Evolutionary conservation across 2,797 vertebrate genomes (phyloP).

Genomic region (Enteromius afrohamiltoni): DNA sequence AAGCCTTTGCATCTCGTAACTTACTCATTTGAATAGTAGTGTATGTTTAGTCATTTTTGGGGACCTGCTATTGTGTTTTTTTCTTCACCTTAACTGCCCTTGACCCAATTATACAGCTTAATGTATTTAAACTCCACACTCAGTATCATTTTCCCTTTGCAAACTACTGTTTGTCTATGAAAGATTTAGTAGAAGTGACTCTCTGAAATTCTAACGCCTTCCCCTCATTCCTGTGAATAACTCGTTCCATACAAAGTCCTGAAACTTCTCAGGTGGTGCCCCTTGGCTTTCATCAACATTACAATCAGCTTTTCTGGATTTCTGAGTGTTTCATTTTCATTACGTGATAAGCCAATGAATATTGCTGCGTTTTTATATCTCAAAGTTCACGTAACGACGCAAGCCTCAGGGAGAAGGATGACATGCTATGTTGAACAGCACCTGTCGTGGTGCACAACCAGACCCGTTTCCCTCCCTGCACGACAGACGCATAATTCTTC

Average conservation of each 20-base stretch:
- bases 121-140: constrained; percentile 31
- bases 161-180: constrained; percentile 30
- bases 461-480: constrained; percentile 54
- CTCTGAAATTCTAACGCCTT: constrained; percentile 35
- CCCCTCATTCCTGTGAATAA: constrained; percentile 47
- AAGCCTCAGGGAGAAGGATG: constrained; percentile 60
- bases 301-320: constrained; percentile 41
- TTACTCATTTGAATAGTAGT: background rate
- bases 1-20: background rate
- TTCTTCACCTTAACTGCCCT: constrained; percentile 61
- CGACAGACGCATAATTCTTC: constrained; percentile 78
- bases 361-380: constrained; percentile 59
- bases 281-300: constrained; percentile 38
- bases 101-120: constrained; percentile 61
- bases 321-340: constrained; percentile 44
- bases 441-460: constrained; percentile 73
- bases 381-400: constrained; percentile 64
- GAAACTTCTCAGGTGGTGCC: constrained; percentile 30
- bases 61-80: constrained; percentile 32
- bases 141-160: constrained; percentile 15
- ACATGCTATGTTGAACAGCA: constrained; percentile 66
- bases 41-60: background rate
- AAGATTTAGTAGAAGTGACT: constrained; percentile 30
- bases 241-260: constrained; percentile 28
- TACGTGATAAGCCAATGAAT: constrained; percentile 69